These are phyloP conservation scores for Paramormyrops hopkinsi DNA, from an alignment of 2,797 vertebrate species.

Conservation along the genomic window DNA sequence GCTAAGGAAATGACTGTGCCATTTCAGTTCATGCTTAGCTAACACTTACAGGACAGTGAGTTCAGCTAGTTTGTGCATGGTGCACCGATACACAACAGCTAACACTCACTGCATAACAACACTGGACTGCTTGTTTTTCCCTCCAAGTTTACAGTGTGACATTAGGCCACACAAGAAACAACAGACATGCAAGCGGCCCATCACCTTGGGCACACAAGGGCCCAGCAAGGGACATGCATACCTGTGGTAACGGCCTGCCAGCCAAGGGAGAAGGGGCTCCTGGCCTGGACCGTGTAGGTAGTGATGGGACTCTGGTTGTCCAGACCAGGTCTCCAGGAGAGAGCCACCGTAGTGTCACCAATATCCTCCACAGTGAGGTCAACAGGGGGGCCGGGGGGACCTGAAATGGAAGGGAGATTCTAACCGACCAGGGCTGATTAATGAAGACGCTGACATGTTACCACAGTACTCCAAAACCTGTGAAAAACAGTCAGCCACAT, in stretches of 20 bases:
- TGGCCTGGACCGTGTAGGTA: slow-evolving; percentile 82
- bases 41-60: background rate
- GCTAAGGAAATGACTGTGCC: background rate
- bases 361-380: slow-evolving; percentile 86
- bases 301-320: slow-evolving; percentile 98
- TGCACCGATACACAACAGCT: background rate
- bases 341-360: slow-evolving; percentile 83
- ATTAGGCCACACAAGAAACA: background rate
- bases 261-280: slow-evolving; percentile 94
- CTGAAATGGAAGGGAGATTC: slow-evolving; percentile 56
- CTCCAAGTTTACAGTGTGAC: background rate
- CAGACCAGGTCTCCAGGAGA: slow-evolving; percentile 90
- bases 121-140: background rate
- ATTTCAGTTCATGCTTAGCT: background rate
- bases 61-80: background rate
- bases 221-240: slow-evolving; percentile 48
- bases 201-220: background rate
- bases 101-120: background rate
- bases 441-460: background rate
- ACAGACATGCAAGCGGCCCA: background rate
- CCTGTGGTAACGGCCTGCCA: slow-evolving; percentile 98
- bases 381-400: slow-evolving; percentile 88
- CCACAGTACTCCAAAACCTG: background rate
- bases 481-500: background rate
- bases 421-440: slow-evolving; percentile 3